Evolutionary conservation across 2,888 invertebrate genomes (phyloP).

Genomic region (Agelastica alni): DNA sequence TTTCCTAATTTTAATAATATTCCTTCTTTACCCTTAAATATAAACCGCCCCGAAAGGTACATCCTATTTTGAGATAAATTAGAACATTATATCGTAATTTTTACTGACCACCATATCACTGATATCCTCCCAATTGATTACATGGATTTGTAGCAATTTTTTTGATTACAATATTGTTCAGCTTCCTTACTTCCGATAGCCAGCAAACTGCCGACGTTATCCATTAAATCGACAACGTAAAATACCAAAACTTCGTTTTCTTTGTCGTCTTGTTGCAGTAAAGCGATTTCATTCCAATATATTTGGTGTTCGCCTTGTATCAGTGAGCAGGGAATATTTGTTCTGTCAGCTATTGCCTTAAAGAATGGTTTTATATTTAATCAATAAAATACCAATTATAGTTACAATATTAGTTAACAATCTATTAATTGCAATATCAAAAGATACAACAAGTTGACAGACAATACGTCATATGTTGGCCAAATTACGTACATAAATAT

Average conservation of each 20-base stretch:
- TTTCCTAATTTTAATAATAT: no score
- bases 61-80: no score
- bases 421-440: no score
- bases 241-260: constrained; percentile 40
- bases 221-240: constrained; percentile 58
- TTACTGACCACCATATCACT: no score
- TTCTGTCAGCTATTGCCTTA: constrained; percentile 59
- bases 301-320: constrained; percentile 48
- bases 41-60: no score
- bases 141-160: neutral
- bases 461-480: no score
- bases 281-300: constrained; percentile 55
- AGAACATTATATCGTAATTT: no score
- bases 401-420: no score
- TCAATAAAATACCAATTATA: no score
- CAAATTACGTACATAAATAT: no score
- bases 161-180: constrained; percentile 48
- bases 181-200: constrained; percentile 53
- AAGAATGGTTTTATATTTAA: constrained; percentile 46
- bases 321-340: constrained; percentile 58
- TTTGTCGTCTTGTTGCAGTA: constrained; percentile 26
- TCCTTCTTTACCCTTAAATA: no score
- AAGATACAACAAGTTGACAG: no score
- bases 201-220: constrained; percentile 55
- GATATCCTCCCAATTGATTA: neutral